Conservation (phyloP, 2,797 vertebrate genomes). For the Gymnocypris eckloni region DNA sequence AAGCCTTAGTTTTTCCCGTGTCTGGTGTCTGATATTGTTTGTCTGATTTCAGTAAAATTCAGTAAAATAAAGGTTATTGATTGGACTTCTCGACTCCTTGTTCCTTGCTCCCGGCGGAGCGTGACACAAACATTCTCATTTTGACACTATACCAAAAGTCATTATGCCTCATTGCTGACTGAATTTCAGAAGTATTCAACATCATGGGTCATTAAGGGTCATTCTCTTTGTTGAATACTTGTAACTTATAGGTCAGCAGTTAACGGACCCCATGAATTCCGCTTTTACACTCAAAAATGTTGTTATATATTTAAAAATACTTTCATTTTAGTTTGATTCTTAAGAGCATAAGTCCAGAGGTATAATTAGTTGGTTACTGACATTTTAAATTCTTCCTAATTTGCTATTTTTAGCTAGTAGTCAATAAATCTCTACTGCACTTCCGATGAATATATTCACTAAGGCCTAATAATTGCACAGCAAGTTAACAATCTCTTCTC, state of each 20-base stretch:
- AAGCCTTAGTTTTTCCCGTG: no score
- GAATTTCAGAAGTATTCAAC: background rate
- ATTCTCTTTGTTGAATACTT: background rate
- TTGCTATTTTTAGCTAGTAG: background rate
- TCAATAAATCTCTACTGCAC: background rate
- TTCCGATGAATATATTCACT: background rate
- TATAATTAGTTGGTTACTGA: background rate
- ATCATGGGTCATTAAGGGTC: background rate
- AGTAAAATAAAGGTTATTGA: no score
- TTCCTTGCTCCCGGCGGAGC: no score
- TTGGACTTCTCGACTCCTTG: no score
- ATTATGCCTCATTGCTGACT: background rate
- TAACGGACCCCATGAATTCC: background rate
- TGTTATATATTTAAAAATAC: background rate
- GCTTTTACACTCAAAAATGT: background rate
- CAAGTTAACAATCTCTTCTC: background rate
- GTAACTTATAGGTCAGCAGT: background rate
- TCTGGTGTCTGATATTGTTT: no score
- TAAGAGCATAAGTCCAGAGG: background rate
- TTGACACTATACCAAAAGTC: slow-evolving; percentile 2
- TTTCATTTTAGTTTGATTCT: background rate
- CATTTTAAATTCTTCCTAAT: background rate
- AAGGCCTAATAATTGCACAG: background rate
- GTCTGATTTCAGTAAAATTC: no score
- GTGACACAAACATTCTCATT: background rate